Evolutionary conservation across 2,797 vertebrate genomes (phyloP), one percentile per base, ranked within the genome.

Genomic region (Emydoidea blandingii): DNA sequence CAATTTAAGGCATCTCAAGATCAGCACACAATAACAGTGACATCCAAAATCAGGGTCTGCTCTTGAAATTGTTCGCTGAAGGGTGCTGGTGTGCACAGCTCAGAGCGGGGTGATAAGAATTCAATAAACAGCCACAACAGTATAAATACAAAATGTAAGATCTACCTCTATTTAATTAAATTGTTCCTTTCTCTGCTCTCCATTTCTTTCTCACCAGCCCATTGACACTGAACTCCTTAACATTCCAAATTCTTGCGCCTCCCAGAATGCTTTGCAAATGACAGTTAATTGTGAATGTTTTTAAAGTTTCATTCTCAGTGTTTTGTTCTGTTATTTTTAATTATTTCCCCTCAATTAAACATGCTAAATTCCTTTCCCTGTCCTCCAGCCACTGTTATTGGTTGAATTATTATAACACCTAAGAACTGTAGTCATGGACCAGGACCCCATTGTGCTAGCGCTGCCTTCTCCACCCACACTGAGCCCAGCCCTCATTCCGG

Each of bases 171-270:
- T 81, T 89, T 91, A 89, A 94, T 62, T 47, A 87, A 88, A 91
- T 86, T 85, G n/a, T 81, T 89, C 31, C 27, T 90, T 95, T 41
- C 81, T 92, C 44, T 31, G 29, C 87, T 93, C 86, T 93, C 81
- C 76, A 52, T 8, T 86, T 44, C 49, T 84, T 65, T 68, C 15
- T 94, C 65, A 37, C 9, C 4, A 68, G 16, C 18, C 2, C 52
- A 74, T 3, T 31, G 34, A 94, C 95, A 96, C 53, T 5, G 91
- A 83, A 79, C 37, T 74, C 92, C 79, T 82, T 85, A 92, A 53
- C 1, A 0, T 54, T 27, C 25, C 85, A 95, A 91, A 94, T 44
- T 44, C 49, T 79, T 91, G 62, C 50, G 79, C 85, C 34, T 90
- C 34, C n/a, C n/a, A 37, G 21, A 37, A 37, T 85, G 85, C 65